Percentiles rank a stretch among this genome's conserved stretches.
Conservation (phyloP, 2,888 invertebrate genomes). For the Napeogenes sylphis region DNA sequence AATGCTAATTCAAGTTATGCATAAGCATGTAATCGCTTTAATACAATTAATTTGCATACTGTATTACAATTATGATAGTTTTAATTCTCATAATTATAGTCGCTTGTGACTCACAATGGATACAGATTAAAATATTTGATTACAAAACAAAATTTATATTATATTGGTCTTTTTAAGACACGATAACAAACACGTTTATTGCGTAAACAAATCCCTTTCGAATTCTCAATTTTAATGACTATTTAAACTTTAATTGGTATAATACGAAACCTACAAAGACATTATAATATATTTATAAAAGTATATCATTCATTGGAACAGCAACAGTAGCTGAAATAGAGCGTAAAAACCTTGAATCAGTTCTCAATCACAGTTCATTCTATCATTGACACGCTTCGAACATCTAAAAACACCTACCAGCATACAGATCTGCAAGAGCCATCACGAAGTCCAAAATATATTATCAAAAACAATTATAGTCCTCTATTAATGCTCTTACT, state of each 20-base stretch:
- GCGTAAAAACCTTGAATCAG: constrained; percentile 56
- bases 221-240: constrained; percentile 7
- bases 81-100: too few species aligned
- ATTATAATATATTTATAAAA: too few species aligned
- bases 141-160: too few species aligned
- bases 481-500: constrained; percentile 54
- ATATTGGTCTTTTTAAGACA: constrained; percentile 1
- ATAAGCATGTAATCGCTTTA: too few species aligned
- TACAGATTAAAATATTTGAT: too few species aligned
- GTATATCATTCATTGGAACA: too few species aligned
- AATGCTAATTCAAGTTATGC: too few species aligned
- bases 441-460: constrained; percentile 56
- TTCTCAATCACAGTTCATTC: constrained; percentile 42
- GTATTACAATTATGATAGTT: too few species aligned
- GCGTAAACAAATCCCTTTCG: constrained; percentile 15
- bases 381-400: constrained; percentile 31
- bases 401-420: constrained; percentile 58
- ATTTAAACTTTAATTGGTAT: constrained; percentile 3
- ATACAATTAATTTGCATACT: too few species aligned
- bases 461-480: constrained; percentile 42
- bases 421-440: constrained; percentile 69
- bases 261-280: too few species aligned
- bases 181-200: constrained; percentile 14
- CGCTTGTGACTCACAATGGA: too few species aligned
- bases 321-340: constrained; percentile 44